These are phyloP conservation scores for Petromus typicus DNA, from an alignment of 2,113 vertebrate species.

Conservation along the genomic window DNA sequence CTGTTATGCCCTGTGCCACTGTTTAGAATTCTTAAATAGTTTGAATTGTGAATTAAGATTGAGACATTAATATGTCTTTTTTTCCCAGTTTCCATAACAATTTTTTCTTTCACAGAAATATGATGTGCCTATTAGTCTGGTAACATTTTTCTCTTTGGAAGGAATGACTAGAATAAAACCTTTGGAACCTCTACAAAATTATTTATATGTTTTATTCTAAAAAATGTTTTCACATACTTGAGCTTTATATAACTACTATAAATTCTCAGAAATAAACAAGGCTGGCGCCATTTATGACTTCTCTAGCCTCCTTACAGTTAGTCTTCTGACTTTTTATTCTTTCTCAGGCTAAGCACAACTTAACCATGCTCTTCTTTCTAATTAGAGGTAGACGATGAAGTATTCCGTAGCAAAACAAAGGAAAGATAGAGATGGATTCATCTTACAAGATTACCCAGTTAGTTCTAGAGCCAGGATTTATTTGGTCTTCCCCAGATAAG, in stretches of 20 bases:
- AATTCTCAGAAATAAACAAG: conserved; percentile 23
- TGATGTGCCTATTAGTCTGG: neutral
- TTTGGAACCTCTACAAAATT: conserved; percentile 38
- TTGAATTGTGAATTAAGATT: neutral
- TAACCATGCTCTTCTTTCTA: neutral
- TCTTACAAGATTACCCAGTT: neutral
- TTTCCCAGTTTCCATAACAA: neutral
- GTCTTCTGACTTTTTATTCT: neutral
- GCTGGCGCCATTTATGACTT: neutral
- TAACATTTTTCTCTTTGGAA: neutral
- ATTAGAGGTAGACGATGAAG: neutral
- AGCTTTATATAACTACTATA: neutral
- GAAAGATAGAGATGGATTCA: neutral
- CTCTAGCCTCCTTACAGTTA: neutral
- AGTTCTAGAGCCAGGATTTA: neutral
- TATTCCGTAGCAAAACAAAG: neutral
- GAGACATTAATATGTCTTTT: neutral
- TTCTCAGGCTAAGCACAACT: neutral
- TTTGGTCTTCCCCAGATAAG: neutral
- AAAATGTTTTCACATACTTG: neutral
- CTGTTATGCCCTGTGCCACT: neutral
- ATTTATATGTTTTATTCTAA: conserved; percentile 30
- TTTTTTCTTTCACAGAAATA: conserved; percentile 45
- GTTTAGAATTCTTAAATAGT: conserved; percentile 62
- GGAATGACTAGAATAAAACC: neutral